Conservation (phyloP, 2,888 invertebrate genomes). For the Drosophila pseudotakahashii region DNA sequence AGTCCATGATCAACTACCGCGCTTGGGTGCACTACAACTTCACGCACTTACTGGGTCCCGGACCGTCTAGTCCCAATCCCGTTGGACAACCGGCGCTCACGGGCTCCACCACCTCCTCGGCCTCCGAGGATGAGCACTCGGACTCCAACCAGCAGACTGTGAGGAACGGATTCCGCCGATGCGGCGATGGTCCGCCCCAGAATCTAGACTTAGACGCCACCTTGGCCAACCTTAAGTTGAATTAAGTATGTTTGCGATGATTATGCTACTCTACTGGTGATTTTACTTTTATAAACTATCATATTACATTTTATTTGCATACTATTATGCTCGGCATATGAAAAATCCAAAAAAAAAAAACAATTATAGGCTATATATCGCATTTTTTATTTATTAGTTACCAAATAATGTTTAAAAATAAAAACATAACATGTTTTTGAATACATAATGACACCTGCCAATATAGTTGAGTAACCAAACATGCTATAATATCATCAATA, state of each 20-base stretch:
- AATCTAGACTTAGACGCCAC: constrained; percentile 9
- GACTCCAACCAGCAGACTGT: background rate
- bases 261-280: constrained; percentile 10
- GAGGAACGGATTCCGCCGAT: constrained; percentile 7
- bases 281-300: constrained; percentile 1
- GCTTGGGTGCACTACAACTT: constrained; percentile 62
- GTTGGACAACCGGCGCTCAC: background rate
- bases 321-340: constrained; percentile 24
- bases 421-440: background rate
- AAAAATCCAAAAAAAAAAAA: background rate
- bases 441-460: background rate
- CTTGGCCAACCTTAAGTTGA: constrained; percentile 2
- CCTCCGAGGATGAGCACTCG: constrained; percentile 12
- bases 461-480: background rate
- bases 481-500: background rate
- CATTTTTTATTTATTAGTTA: constrained; percentile 1
- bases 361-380: background rate
- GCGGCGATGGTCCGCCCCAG: background rate
- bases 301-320: constrained; percentile 12
- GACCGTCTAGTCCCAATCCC: background rate
- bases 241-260: constrained; percentile 3
- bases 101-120: background rate
- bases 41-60: constrained; percentile 28
- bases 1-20: constrained; percentile 51
- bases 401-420: background rate